phyloP scores from a whole-genome alignment of 2,113 vertebrate species.

The Trogon surrucura region DNA sequence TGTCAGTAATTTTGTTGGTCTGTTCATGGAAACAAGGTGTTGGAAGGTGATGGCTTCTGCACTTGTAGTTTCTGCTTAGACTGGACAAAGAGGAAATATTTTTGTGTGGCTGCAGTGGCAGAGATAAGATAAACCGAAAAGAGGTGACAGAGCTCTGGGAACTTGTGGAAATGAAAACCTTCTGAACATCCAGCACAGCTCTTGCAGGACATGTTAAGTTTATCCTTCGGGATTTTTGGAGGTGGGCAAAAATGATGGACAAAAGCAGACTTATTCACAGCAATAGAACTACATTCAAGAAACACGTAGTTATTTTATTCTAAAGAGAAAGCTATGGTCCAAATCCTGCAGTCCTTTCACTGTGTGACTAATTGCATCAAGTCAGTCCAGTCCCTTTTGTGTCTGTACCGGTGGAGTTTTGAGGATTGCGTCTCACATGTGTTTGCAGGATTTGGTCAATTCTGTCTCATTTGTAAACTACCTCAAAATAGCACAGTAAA shows the following conservation, averaged over 20 bases:
- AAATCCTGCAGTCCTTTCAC: background rate
- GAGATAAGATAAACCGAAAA: background rate
- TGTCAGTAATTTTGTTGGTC: background rate
- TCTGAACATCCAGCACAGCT: background rate
- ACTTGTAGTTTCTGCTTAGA: background rate
- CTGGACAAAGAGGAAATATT: background rate
- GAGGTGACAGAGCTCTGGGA: background rate
- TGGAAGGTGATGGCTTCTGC: background rate
- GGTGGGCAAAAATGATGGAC: background rate
- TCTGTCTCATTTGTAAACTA: background rate
- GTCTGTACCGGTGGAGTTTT: background rate
- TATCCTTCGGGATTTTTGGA: background rate
- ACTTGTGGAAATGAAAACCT: background rate
- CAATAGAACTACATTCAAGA: background rate
- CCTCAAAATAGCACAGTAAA: background rate
- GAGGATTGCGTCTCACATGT: background rate
- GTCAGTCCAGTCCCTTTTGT: background rate
- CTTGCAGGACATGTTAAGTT: background rate
- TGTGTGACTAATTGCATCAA: background rate
- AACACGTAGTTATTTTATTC: background rate
- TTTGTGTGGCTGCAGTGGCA: background rate
- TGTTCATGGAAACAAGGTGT: background rate
- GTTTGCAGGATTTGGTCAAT: background rate
- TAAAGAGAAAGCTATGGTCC: background rate
- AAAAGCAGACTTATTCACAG: background rate